Evolutionary conservation across 2,888 invertebrate species (phyloP).

Genomic region (Cinara cedri): DNA sequence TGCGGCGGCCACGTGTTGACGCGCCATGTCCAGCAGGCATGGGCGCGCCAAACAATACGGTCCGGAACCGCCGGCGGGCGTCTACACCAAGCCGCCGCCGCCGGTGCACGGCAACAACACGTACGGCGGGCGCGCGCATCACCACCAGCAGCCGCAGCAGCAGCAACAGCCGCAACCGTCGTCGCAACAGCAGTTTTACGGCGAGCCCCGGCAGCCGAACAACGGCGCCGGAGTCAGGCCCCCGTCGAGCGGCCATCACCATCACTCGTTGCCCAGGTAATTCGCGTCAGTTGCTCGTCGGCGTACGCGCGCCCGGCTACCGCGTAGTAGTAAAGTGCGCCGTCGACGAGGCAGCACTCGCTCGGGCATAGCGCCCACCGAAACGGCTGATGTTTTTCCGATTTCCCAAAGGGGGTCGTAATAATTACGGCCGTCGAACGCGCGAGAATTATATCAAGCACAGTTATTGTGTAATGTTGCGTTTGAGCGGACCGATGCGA

Average conservation of each 20-base stretch:
- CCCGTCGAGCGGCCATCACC: constrained; percentile 21
- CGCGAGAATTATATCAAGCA: too few relatives aligned
- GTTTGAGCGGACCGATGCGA: too few relatives aligned
- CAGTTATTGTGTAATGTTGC: too few relatives aligned
- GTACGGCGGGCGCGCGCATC: constrained; percentile 48
- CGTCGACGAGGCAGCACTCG: too few relatives aligned
- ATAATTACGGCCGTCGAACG: too few relatives aligned
- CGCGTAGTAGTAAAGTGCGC: too few relatives aligned
- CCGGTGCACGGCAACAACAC: constrained; percentile 55
- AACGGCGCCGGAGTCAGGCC: constrained; percentile 16
- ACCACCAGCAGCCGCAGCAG: constrained; percentile 34
- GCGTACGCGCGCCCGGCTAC: too few relatives aligned
- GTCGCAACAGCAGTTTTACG: neutral
- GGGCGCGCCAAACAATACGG: constrained; percentile 52
- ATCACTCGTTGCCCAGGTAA: constrained; percentile 54
- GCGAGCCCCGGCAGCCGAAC: neutral
- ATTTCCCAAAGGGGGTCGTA: too few relatives aligned
- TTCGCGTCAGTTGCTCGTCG: too few relatives aligned
- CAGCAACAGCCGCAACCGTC: neutral
- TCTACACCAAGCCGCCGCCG: constrained; percentile 50
- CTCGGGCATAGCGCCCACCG: too few relatives aligned
- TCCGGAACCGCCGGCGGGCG: constrained; percentile 54
- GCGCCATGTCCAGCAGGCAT: constrained; percentile 48
- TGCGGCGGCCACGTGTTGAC: constrained; percentile 50
- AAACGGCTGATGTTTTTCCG: too few relatives aligned